Percentiles rank a stretch among this genome's conserved stretches.
Evolutionary conservation across 1,140 invertebrate species (phyloP).

Genomic region (Leptinotarsa lineolata): DNA sequence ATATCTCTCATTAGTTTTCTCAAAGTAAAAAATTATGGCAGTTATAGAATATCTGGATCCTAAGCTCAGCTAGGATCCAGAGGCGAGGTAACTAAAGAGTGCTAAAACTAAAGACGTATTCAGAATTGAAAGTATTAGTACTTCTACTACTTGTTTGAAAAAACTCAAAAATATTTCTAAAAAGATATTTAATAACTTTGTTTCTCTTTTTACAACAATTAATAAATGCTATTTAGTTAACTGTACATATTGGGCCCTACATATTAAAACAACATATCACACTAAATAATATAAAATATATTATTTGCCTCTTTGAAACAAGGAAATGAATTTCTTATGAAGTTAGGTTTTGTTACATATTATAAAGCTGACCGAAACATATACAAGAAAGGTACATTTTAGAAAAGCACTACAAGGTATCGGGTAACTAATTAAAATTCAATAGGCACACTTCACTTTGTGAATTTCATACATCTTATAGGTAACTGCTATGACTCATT

Average conservation of each 20-base stretch:
- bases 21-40: too few relatives aligned
- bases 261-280: slow-evolving; percentile 2
- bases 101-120: too few relatives aligned
- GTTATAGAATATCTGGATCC: too few relatives aligned
- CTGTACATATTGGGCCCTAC: background rate
- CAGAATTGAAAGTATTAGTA: too few relatives aligned
- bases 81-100: too few relatives aligned
- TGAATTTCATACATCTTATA: slow-evolving; percentile 8
- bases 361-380: background rate
- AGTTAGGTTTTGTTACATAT: background rate
- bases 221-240: background rate
- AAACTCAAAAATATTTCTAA: too few relatives aligned
- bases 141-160: too few relatives aligned
- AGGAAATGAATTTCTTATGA: background rate
- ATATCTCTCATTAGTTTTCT: too few relatives aligned
- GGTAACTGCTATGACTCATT: slow-evolving; percentile 49
- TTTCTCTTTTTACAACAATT: background rate
- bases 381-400: background rate
- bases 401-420: background rate
- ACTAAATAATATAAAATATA: background rate
- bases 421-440: too few relatives aligned
- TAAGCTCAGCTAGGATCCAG: too few relatives aligned
- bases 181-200: too few relatives aligned
- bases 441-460: slow-evolving; percentile 22
- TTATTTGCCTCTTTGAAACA: background rate